Evolutionary conservation across 2,888 invertebrate genomes (phyloP).

Genomic region (Dicranocentrus wangi): DNA sequence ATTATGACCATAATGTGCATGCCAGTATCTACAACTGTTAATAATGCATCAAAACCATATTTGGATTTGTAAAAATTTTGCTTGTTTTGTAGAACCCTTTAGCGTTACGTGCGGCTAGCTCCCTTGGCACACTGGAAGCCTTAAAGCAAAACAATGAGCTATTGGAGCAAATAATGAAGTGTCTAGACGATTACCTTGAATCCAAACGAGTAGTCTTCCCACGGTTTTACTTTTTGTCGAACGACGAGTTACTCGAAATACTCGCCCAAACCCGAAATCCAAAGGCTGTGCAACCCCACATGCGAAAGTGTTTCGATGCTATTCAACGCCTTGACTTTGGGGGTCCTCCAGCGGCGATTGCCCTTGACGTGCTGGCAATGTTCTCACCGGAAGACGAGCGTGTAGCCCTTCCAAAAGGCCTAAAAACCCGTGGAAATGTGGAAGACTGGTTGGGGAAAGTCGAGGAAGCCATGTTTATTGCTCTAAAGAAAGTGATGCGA

Average conservation of each 20-base stretch:
- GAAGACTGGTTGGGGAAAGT: conserved; percentile 95
- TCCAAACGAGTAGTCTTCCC: conserved; percentile 91
- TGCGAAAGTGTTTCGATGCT: conserved; percentile 92
- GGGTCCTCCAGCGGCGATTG: conserved; percentile 72
- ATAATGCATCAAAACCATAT: conserved; percentile 87
- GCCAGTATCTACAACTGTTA: conserved; percentile 81
- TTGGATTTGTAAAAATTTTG: conserved; percentile 81
- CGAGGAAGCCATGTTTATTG: conserved; percentile 90
- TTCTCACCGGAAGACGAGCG: conserved; percentile 91
- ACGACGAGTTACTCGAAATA: conserved; percentile 91
- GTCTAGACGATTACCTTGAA: conserved; percentile 90
- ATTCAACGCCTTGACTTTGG: conserved; percentile 87
- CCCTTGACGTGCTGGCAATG: conserved; percentile 87
- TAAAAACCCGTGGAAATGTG: conserved; percentile 90
- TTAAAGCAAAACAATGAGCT: conserved; percentile 84
- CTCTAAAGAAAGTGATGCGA: conserved; percentile 86
- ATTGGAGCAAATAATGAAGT: conserved; percentile 88
- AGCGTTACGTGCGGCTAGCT: conserved; percentile 87
- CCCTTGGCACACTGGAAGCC: conserved; percentile 82
- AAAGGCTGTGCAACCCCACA: conserved; percentile 90
- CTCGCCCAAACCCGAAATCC: conserved; percentile 91
- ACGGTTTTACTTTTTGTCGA: conserved; percentile 91
- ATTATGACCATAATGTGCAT: conserved; percentile 76
- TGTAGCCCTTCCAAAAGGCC: conserved; percentile 85
- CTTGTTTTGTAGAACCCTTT: conserved; percentile 78